Evolutionary conservation across 2,797 vertebrate genomes (phyloP).

Genomic region (Megaceryle alcyon): DNA sequence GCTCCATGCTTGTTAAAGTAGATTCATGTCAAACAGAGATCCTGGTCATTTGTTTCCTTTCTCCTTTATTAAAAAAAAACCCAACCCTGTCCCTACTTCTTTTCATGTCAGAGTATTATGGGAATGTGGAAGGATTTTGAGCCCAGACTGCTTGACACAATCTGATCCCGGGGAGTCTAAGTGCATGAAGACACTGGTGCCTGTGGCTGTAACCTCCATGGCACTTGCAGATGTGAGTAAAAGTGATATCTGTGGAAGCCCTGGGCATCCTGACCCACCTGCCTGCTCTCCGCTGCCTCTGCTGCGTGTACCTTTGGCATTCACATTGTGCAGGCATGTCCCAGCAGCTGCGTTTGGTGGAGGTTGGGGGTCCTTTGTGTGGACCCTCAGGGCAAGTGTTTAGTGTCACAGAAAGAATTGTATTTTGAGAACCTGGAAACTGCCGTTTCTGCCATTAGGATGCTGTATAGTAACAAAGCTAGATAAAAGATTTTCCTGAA

Average conservation of each 20-base stretch:
- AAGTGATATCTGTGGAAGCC: not conserved
- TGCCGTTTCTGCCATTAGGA: not conserved
- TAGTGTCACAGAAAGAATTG: not conserved
- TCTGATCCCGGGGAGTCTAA: not conserved
- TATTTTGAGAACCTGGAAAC: not conserved
- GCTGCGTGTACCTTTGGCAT: not conserved
- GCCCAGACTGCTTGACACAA: not conserved
- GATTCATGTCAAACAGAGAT: not conserved
- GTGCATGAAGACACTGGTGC: not conserved
- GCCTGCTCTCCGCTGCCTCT: not conserved
- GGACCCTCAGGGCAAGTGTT: not conserved
- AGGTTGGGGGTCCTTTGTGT: not conserved
- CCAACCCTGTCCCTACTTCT: not conserved
- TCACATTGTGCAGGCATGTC: not conserved
- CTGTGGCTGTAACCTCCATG: not conserved
- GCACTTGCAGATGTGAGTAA: not conserved
- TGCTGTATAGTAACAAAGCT: not conserved
- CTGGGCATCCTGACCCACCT: not conserved
- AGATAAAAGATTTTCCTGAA: not conserved
- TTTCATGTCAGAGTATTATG: not conserved
- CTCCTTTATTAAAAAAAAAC: not conserved
- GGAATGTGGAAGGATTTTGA: not conserved
- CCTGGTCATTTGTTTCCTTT: constrained; percentile 7
- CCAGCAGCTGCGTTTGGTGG: not conserved
- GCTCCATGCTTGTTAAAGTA: not conserved